Percentiles rank a stretch among this genome's conserved stretches.
Evolutionary conservation across 1,140 invertebrate species (phyloP).

Genomic region (Colletes latitarsis): DNA sequence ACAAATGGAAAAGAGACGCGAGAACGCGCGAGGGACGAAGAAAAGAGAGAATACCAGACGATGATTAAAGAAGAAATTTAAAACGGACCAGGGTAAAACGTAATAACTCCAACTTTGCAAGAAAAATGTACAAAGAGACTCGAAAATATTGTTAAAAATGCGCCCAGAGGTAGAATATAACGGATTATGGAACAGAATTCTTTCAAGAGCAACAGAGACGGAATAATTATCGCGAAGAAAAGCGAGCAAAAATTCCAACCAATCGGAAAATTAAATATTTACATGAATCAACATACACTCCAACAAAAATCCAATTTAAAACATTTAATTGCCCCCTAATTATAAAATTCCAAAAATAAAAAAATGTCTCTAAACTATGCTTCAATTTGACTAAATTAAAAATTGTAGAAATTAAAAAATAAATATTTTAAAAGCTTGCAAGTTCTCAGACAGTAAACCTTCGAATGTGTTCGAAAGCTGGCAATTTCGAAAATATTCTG

Average conservation of each 20-base stretch:
- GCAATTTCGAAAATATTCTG: too few species aligned
- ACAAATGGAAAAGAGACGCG: neutral
- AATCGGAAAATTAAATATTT: conserved; percentile 38
- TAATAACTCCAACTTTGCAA: neutral
- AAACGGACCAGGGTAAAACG: neutral
- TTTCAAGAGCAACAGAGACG: neutral
- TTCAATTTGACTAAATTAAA: too few species aligned
- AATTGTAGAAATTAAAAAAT: too few species aligned
- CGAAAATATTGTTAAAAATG: conserved; percentile 16
- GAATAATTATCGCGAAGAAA: neutral
- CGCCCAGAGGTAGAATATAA: neutral
- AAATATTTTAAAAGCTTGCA: too few species aligned
- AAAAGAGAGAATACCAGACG: neutral
- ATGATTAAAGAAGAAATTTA: conserved; percentile 2
- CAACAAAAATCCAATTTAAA: conserved; percentile 59
- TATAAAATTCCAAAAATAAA: neutral
- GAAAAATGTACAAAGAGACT: conserved; percentile 6
- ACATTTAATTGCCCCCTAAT: conserved; percentile 2
- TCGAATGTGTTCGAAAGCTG: too few species aligned
- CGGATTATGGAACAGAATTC: conserved; percentile 17
- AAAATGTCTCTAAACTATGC: too few species aligned
- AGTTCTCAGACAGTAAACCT: too few species aligned
- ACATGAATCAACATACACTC: conserved; percentile 60
- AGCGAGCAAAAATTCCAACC: neutral
- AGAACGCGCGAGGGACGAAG: neutral